A percentile compares a stretch with the other conserved stretches of the same genome.
These are phyloP conservation scores for Drosophila punjabiensis DNA, from an alignment of 1,140 invertebrate species.

Conservation along the genomic window DNA sequence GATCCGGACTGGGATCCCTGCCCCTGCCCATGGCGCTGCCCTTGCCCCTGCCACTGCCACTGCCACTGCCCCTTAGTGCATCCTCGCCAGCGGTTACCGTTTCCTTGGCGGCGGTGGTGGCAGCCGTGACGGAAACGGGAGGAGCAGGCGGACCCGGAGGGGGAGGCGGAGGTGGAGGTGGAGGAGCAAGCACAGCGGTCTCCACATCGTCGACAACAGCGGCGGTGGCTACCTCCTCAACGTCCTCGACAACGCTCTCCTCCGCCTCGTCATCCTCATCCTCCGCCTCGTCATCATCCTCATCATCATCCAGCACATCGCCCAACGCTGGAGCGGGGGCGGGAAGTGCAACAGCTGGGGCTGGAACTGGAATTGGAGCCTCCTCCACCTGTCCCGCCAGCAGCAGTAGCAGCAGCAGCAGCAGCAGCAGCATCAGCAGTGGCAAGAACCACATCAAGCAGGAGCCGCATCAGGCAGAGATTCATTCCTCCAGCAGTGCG, in stretches of 20 bases:
- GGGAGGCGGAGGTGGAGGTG: constrained; percentile 5
- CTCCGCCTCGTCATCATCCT: not conserved
- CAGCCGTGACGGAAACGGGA: constrained; percentile 45
- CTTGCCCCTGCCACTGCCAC: constrained; percentile 34
- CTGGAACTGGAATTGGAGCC: constrained; percentile 21
- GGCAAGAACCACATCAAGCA: constrained; percentile 72
- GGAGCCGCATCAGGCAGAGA: constrained; percentile 71
- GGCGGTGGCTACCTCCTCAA: constrained; percentile 47
- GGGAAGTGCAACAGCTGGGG: constrained; percentile 21
- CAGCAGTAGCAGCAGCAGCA: constrained; percentile 46
- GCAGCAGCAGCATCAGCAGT: constrained; percentile 55
- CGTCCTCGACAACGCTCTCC: constrained; percentile 44
- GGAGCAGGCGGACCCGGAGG: not conserved
- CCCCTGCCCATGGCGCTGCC: constrained; percentile 55
- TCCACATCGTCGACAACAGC: constrained; percentile 47
- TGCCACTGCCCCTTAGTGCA: constrained; percentile 39
- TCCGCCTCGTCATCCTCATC: constrained; percentile 35
- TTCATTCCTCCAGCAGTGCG: constrained; percentile 76
- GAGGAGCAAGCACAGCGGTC: constrained; percentile 24
- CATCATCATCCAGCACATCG: constrained; percentile 30
- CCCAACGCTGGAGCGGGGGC: constrained; percentile 29
- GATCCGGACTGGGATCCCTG: constrained; percentile 43
- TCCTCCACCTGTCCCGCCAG: constrained; percentile 54
- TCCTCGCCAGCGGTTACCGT: constrained; percentile 40
- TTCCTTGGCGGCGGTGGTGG: constrained; percentile 51